These are phyloP conservation scores for Caenorhabditis zanzibari DNA, from an alignment of 2,888 invertebrate genomes.

Conservation along the genomic window DNA sequence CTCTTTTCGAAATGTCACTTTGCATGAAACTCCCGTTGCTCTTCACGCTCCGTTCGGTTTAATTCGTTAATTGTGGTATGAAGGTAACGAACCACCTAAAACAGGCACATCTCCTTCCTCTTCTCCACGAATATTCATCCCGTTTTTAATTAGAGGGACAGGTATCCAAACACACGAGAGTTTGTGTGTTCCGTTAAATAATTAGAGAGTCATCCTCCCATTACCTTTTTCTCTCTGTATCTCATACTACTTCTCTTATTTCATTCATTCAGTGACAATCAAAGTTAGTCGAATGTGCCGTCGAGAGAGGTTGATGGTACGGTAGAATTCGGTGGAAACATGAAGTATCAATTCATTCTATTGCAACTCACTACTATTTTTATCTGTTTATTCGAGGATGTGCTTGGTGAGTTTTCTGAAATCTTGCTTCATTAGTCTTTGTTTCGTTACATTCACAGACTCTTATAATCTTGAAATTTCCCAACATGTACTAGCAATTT, in stretches of 20 bases:
- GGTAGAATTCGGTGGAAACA: conserved; percentile 1
- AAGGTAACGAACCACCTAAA: conserved; percentile 32
- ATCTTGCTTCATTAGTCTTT: not conserved
- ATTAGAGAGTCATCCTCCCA: conserved; percentile 39
- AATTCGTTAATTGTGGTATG: conserved; percentile 45
- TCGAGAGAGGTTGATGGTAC: conserved; percentile 20
- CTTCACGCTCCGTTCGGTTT: conserved; percentile 43
- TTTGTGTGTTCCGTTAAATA: conserved; percentile 41
- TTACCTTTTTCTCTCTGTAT: conserved; percentile 6
- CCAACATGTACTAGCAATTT: too few relatives aligned
- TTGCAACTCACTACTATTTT: not conserved
- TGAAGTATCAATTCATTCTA: not conserved
- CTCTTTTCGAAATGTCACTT: conserved; percentile 26
- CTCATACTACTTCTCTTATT: conserved; percentile 9
- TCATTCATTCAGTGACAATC: not conserved
- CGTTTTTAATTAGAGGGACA: conserved; percentile 44
- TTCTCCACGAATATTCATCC: conserved; percentile 9
- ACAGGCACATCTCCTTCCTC: conserved; percentile 38
- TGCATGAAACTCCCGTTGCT: conserved; percentile 46
- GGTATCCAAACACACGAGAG: conserved; percentile 31
- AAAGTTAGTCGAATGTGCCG: conserved; percentile 37
- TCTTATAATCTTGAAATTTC: too few relatives aligned
- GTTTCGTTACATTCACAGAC: not conserved
- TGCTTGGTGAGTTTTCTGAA: conserved; percentile 8
- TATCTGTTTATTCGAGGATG: not conserved